phyloP scores from a whole-genome alignment of 1,140 invertebrate species.

The Caenorhabditis briggsae region DNA sequence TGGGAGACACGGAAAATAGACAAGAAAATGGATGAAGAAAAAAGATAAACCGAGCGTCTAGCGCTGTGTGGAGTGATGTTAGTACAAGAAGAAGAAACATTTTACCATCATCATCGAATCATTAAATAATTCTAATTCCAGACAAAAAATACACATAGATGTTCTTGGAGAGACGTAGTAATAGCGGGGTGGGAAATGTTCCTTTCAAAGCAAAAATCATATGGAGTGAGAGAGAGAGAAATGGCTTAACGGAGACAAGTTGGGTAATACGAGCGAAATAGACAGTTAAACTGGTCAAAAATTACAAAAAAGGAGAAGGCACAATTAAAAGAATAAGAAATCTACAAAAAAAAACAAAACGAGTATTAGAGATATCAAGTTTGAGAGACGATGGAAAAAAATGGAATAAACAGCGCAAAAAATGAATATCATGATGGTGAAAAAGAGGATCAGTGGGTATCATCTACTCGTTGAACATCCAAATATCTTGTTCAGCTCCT shows the following conservation, averaged over 20 bases:
- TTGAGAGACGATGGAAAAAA: background rate
- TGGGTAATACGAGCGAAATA: background rate
- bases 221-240: background rate
- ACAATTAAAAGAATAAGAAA: background rate
- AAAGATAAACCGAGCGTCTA: background rate
- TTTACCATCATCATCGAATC: background rate
- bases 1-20: too few relatives aligned
- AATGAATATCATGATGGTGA: slow-evolving; percentile 1
- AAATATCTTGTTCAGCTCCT: slow-evolving; percentile 97
- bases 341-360: background rate
- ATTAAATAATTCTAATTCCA: background rate
- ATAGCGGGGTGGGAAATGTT: background rate
- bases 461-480: slow-evolving; percentile 80
- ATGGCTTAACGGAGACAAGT: background rate
- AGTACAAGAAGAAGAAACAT: background rate
- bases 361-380: background rate
- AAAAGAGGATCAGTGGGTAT: background rate
- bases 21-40: slow-evolving; percentile 83
- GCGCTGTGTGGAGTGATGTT: too few relatives aligned
- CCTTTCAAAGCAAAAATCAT: background rate
- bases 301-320: background rate
- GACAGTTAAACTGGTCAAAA: slow-evolving; percentile 33
- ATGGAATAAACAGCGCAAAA: background rate
- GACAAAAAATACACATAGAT: slow-evolving; percentile 16
- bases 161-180: background rate